These are phyloP conservation scores for Monopterus albus DNA, from an alignment of 2,113 vertebrate species.

Conservation along the genomic window DNA sequence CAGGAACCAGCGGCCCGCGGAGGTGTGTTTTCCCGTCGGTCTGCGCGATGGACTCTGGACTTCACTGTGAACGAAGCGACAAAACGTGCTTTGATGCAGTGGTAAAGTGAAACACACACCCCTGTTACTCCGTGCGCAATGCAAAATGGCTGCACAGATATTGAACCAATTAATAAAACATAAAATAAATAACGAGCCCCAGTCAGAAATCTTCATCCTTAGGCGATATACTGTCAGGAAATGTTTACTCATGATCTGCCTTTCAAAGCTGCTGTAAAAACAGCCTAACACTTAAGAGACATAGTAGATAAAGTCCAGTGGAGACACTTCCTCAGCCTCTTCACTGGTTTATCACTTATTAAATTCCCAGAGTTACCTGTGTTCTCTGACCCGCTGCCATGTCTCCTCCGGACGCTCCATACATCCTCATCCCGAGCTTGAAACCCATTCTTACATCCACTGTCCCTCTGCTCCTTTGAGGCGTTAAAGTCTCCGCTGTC, in stretches of 20 bases:
- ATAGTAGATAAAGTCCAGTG: too few species aligned
- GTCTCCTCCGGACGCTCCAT: constrained; percentile 58
- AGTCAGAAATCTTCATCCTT: not conserved
- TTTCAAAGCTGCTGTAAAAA: too few species aligned
- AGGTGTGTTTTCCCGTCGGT: constrained; percentile 41
- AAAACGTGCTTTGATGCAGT: constrained; percentile 41
- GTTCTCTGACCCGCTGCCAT: constrained; percentile 33
- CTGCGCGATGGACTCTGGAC: not conserved
- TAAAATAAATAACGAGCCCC: not conserved
- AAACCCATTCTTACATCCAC: constrained; percentile 41
- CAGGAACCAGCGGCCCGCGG: constrained; percentile 33
- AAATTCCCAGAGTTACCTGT: constrained; percentile 60
- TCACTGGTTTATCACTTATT: not conserved
- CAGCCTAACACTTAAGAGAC: too few species aligned
- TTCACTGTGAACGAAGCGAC: constrained; percentile 70
- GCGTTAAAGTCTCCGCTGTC: constrained; percentile 36
- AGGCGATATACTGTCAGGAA: too few species aligned
- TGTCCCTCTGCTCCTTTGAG: constrained; percentile 8
- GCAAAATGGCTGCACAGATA: not conserved
- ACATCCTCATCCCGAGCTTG: constrained; percentile 38
- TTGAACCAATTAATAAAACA: not conserved
- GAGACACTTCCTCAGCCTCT: not conserved
- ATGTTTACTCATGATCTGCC: too few species aligned
- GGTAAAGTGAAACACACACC: not conserved
- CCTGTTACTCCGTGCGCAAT: not conserved